A percentile compares a stretch with the other conserved stretches of the same genome.
Evolutionary conservation across 2,888 invertebrate genomes (phyloP).

Genomic region (Allygus modestus): DNA sequence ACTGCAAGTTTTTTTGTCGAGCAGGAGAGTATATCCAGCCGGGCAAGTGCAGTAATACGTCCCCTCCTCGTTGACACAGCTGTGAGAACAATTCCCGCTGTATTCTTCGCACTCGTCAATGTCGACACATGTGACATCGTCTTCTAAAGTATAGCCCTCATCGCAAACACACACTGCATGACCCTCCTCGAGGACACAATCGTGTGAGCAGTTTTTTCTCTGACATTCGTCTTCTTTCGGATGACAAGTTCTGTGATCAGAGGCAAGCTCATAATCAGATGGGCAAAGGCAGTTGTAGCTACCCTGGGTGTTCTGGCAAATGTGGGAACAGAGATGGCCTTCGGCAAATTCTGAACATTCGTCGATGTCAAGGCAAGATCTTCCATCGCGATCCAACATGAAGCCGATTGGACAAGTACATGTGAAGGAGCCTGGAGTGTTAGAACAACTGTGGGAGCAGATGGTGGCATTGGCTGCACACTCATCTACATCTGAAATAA

Average conservation of each 20-base stretch:
- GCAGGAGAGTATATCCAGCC: neutral
- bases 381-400: conserved; percentile 85
- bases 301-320: conserved; percentile 87
- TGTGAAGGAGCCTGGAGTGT: conserved; percentile 87
- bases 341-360: conserved; percentile 84
- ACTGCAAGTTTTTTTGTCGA: conserved; percentile 48
- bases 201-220: conserved; percentile 77
- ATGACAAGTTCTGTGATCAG: conserved; percentile 82
- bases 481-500: conserved; percentile 84
- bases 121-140: conserved; percentile 84
- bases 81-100: conserved; percentile 19
- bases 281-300: conserved; percentile 87
- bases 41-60: conserved; percentile 52
- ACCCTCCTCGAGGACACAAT: conserved; percentile 75
- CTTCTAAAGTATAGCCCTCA: conserved; percentile 83
- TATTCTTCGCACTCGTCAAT: conserved; percentile 87
- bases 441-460: conserved; percentile 89
- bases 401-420: conserved; percentile 89
- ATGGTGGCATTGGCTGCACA: conserved; percentile 84
- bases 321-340: conserved; percentile 87
- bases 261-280: conserved; percentile 85
- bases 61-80: conserved; percentile 58
- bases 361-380: conserved; percentile 86
- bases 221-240: conserved; percentile 78
- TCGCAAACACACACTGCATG: conserved; percentile 78